These are phyloP conservation scores for Suricata suricatta DNA, from an alignment of 2,113 vertebrate genomes.

Conservation along the genomic window DNA sequence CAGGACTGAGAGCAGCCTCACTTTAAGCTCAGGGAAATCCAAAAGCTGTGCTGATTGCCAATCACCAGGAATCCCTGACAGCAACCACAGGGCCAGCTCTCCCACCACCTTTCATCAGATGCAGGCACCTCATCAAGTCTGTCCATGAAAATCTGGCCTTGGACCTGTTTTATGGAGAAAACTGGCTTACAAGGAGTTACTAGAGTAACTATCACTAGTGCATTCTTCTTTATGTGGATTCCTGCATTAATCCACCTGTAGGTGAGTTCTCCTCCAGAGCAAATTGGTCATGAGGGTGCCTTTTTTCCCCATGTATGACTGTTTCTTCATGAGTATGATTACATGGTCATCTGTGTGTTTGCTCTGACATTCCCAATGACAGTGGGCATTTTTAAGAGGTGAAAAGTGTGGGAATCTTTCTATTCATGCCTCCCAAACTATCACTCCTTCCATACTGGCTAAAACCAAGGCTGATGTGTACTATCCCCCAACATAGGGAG, in stretches of 20 bases:
- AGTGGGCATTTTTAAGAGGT: not conserved
- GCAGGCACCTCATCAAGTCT: not conserved
- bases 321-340: not conserved
- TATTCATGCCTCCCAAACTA: not conserved
- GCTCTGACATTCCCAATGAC: not conserved
- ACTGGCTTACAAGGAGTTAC: not conserved
- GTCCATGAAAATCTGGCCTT: not conserved
- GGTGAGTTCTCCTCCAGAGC: not conserved
- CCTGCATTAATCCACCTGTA: not conserved
- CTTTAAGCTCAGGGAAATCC: not conserved
- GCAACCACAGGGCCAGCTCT: not conserved
- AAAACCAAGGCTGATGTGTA: not conserved
- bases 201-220: not conserved
- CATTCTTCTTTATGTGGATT: not conserved
- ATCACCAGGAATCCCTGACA: not conserved
- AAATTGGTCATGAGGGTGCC: not conserved
- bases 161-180: not conserved
- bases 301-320: not conserved
- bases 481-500: not conserved
- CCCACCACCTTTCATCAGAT: not conserved
- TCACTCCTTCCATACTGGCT: no score
- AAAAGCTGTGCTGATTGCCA: not conserved
- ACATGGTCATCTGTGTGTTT: not conserved
- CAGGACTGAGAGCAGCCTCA: not conserved
- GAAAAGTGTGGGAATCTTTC: not conserved